Evolutionary conservation across 2,113 vertebrate genomes (phyloP).

Genomic region (Actinemys pallida): DNA sequence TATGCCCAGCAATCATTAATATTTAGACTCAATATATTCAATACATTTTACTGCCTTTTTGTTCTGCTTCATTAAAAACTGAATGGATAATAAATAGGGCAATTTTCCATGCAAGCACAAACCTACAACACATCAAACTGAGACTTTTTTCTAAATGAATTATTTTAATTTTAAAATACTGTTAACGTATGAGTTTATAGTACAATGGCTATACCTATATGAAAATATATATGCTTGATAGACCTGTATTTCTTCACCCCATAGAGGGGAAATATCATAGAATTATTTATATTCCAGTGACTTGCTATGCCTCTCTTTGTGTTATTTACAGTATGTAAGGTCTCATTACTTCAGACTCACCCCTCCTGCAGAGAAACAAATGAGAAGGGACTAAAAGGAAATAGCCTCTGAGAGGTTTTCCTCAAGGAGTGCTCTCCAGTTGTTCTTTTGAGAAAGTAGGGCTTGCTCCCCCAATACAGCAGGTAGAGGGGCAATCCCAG

Average conservation of each 20-base stretch:
- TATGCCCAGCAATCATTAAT: slow-evolving; percentile 53
- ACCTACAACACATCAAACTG: slow-evolving; percentile 49
- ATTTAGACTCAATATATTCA: slow-evolving; percentile 38
- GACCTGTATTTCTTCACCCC: slow-evolving; percentile 21
- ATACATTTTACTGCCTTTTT: slow-evolving; percentile 57
- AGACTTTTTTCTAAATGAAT: slow-evolving; percentile 1
- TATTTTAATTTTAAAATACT: slow-evolving; percentile 63
- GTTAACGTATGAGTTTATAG: slow-evolving; percentile 36
- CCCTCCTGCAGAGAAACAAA: neutral
- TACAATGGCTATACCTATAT: slow-evolving; percentile 31
- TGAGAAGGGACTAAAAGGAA: neutral
- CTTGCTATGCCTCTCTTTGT: neutral
- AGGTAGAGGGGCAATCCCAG: neutral
- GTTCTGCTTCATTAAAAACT: slow-evolving; percentile 68
- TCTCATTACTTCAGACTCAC: slow-evolving; percentile 13
- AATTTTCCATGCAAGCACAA: slow-evolving; percentile 39
- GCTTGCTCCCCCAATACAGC: neutral
- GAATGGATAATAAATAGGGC: slow-evolving; percentile 43
- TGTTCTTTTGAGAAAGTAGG: neutral
- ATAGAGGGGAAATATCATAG: slow-evolving; percentile 22
- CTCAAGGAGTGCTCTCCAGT: neutral
- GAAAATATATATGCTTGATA: slow-evolving; percentile 40
- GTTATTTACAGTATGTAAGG: slow-evolving; percentile 11
- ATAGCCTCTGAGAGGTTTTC: neutral
- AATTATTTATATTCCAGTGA: slow-evolving; percentile 28